Percentiles rank a stretch among this genome's conserved stretches.
These are phyloP conservation scores for Pristionchus mayeri DNA, from an alignment of 2,888 invertebrate genomes.

Conservation along the genomic window DNA sequence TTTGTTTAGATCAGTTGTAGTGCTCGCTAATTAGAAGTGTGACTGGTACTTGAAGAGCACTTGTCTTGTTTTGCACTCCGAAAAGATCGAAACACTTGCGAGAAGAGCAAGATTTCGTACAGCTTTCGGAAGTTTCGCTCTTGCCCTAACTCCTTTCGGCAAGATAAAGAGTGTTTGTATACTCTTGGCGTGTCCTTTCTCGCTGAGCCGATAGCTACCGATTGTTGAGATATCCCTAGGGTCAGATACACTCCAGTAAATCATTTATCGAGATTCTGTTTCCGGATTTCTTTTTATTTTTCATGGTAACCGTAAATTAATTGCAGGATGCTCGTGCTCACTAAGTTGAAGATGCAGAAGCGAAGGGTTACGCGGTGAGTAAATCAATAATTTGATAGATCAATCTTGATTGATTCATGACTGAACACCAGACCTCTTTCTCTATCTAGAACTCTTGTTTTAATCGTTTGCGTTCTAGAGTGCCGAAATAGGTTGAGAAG, in stretches of 20 bases:
- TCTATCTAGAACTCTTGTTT: neutral
- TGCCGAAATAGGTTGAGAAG: too few relatives aligned
- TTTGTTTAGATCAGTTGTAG: neutral
- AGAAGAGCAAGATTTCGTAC: too few relatives aligned
- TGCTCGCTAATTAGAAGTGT: neutral
- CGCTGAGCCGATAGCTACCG: too few relatives aligned
- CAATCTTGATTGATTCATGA: neutral
- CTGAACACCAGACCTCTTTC: neutral
- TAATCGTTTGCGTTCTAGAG: neutral
- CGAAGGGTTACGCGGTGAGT: neutral
- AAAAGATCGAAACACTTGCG: too few relatives aligned
- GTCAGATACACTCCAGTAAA: too few relatives aligned
- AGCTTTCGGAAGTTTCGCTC: neutral
- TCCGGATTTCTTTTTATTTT: too few relatives aligned
- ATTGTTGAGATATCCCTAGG: too few relatives aligned
- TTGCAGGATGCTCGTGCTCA: slow-evolving; percentile 26
- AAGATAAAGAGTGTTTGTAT: too few relatives aligned
- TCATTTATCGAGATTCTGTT: too few relatives aligned
- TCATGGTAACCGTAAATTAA: too few relatives aligned
- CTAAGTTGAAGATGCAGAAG: slow-evolving; percentile 11
- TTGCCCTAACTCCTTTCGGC: neutral
- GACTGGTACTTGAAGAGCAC: neutral
- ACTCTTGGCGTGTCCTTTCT: too few relatives aligned
- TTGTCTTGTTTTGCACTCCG: neutral
- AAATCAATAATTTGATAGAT: neutral